Evolutionary conservation across 2,888 invertebrate genomes (phyloP), one percentile per base, ranked within the genome.

Genomic region (Hipparchia semele): DNA sequence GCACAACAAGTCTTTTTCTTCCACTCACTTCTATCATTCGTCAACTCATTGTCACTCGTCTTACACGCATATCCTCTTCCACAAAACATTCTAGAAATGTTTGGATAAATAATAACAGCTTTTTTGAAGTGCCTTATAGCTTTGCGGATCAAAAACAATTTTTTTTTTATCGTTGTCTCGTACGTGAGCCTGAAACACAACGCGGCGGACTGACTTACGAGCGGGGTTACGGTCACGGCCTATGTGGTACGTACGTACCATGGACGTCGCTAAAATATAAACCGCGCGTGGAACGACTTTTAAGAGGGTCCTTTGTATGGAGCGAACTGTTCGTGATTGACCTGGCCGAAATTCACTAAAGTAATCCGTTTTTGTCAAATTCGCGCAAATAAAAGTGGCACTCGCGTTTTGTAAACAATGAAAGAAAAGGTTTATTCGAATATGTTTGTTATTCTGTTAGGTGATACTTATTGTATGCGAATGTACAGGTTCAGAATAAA

Each of bases 81-180:
- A 23, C 23, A 23, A 23, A 0, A 23, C 39, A 39, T 39, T 39
- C 39, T 39, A 39, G 39, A 39, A 39, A 4, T 39, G 39, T 39
- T 39, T 39, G 39, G 5, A 39, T 39, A 39, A 39, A 39, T 39
- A 4, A 39, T 39, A 80, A 82, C 81, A 81, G 80, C 83, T 85
- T 87, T 87, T 83, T 80, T 33, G 23, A 82, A 90, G 87, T 88
- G 79, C 85, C 8, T 83, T 81, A 83, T 89, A 89, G 80, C 84
- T 88, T 84, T 86, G 87, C 85, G 87, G 88, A 90, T 90, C 87
- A 89, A 89, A 69, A 85, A 88, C 86, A 85, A 88, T 89, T 90
- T 76, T 39, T 89, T 86, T 85, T 87, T 86, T 89, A 88, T 88
- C 85, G 81, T 88, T 90, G 90, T 91, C 87, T 88, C 13, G 86